A percentile compares a stretch with the other conserved stretches of the same genome.
Evolutionary conservation across 92 coral and sea anemone genomes (phyloP).

Genomic region (Zoanthus gigantus): DNA sequence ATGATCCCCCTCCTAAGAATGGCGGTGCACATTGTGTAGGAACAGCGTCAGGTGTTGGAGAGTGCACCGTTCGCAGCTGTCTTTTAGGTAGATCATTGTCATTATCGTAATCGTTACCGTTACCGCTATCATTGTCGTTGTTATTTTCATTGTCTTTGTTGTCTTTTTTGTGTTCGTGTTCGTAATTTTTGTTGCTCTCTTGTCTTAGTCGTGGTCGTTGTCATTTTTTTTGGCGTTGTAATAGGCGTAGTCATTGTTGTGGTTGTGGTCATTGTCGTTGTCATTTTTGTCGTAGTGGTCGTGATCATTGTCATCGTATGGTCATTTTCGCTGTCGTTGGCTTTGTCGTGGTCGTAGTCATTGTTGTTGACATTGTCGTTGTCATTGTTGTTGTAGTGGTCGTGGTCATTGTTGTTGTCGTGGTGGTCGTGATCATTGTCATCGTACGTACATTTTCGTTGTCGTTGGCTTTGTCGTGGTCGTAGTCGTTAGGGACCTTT

Average conservation of each 20-base stretch:
- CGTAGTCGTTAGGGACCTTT: too few relatives aligned
- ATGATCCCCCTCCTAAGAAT: constrained; percentile 60
- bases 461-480: neutral
- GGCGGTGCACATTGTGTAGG: constrained; percentile 46
- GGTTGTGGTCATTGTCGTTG: neutral
- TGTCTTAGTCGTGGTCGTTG: neutral
- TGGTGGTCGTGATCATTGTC: neutral
- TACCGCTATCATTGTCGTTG: neutral
- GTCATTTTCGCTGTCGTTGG: neutral
- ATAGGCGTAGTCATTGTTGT: neutral
- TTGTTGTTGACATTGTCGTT: neutral
- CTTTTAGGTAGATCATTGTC: constrained; percentile 22
- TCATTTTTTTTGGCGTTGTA: neutral
- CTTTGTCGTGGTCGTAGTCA: neutral
- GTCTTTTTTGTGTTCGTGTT: neutral
- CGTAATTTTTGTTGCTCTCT: neutral
- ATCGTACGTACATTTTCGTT: neutral
- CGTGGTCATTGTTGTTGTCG: neutral
- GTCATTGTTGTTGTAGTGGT: neutral
- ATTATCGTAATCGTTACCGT: neutral
- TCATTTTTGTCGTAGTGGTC: neutral
- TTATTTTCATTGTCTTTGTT: neutral
- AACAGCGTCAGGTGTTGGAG: neutral
- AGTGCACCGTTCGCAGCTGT: constrained; percentile 46
- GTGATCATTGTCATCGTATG: neutral